Conservation (phyloP, 1,140 invertebrate species). For the Leucophenga varia region DNA sequence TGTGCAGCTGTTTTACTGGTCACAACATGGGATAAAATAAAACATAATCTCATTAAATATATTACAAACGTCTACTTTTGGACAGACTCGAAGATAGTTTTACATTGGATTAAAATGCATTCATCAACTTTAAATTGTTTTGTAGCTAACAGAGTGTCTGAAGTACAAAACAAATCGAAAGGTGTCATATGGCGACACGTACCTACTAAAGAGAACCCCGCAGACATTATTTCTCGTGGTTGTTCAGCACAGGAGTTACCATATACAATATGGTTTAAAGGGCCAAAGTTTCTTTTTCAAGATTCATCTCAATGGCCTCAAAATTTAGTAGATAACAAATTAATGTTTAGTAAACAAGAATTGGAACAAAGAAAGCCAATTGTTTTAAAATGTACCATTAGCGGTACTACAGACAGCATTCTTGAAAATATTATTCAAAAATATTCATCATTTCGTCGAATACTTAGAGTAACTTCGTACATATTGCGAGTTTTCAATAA, state of each 20-base stretch:
- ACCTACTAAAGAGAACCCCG: slow-evolving; percentile 2
- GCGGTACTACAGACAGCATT: neutral
- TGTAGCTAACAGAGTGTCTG: slow-evolving; percentile 8
- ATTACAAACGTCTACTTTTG: slow-evolving; percentile 1
- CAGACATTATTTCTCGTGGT: slow-evolving; percentile 1
- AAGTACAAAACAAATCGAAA: slow-evolving; percentile 1
- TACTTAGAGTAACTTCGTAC: neutral
- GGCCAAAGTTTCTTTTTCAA: no score
- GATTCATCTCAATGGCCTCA: neutral
- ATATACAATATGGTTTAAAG: slow-evolving; percentile 4
- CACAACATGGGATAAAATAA: neutral
- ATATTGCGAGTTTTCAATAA: neutral
- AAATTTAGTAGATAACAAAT: neutral
- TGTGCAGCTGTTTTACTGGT: neutral
- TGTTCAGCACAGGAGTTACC: neutral
- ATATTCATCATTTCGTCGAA: neutral
- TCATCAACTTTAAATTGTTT: slow-evolving; percentile 10
- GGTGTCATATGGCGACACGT: neutral
- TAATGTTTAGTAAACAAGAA: neutral
- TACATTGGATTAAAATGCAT: slow-evolving; percentile 11
- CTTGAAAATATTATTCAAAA: neutral
- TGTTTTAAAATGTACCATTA: neutral
- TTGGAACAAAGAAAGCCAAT: neutral
- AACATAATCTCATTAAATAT: neutral
- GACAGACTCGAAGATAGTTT: slow-evolving; percentile 13